Conservation (phyloP, 1,140 invertebrate genomes). For the Lepeophtheirus salmonis region DNA sequence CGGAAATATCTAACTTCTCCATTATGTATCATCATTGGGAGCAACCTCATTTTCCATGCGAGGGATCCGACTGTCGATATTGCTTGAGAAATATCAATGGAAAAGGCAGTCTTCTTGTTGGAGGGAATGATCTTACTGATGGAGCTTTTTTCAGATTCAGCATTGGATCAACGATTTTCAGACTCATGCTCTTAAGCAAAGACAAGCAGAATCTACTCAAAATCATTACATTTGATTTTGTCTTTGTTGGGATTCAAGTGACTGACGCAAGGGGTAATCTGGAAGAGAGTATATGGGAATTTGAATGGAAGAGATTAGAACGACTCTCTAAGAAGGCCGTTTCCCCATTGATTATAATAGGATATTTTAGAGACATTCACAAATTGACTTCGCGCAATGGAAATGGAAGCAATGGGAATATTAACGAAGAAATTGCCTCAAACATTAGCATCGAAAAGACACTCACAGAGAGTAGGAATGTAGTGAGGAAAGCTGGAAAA, state of each 20-base stretch:
- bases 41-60: background rate
- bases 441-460: background rate
- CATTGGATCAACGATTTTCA: background rate
- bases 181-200: conserved; percentile 13
- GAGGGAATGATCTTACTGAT: background rate
- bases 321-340: conserved; percentile 8
- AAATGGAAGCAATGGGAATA: background rate
- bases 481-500: background rate
- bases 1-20: background rate
- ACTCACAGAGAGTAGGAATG: background rate
- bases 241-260: conserved; percentile 13
- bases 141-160: background rate
- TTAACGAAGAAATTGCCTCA: background rate
- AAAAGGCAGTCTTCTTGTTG: too few relatives aligned
- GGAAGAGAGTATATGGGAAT: conserved; percentile 16
- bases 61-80: background rate
- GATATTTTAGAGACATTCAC: conserved; percentile 13
- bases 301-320: conserved; percentile 15
- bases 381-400: background rate
- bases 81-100: background rate
- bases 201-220: conserved; percentile 17
- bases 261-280: background rate
- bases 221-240: conserved; percentile 11
- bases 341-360: conserved; percentile 10
- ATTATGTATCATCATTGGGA: conserved; percentile 6